A percentile compares a stretch with the other conserved stretches of the same genome.
phyloP scores from a whole-genome alignment of 2,113 vertebrate genomes.

The Boleophthalmus pectinirostris region DNA sequence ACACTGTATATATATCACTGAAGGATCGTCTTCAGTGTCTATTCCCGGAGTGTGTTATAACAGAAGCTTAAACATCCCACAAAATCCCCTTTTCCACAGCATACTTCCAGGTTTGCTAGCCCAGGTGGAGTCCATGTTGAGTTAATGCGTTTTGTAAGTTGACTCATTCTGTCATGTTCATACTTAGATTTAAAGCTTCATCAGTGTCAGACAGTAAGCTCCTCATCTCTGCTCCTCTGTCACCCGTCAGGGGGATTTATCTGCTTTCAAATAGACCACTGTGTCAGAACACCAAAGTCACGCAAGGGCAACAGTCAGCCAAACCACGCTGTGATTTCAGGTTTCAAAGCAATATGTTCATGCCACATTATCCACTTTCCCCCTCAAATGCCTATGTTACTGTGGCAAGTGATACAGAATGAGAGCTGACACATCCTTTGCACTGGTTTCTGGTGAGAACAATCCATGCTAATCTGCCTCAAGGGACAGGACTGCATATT shows the following conservation, averaged over 20 bases:
- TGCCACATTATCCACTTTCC: conserved; percentile 45
- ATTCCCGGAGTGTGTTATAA: neutral
- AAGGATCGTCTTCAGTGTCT: neutral
- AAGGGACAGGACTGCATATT: neutral
- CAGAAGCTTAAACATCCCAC: neutral
- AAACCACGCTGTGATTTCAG: conserved; percentile 41
- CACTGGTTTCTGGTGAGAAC: neutral
- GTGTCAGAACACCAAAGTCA: conserved; percentile 56
- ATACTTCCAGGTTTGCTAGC: neutral
- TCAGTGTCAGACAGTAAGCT: conserved; percentile 61
- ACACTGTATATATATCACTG: neutral
- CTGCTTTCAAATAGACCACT: conserved; percentile 56
- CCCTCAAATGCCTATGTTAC: conserved; percentile 49
- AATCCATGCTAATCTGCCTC: conserved; percentile 6
- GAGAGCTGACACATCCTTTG: conserved; percentile 1
- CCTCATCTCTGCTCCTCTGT: conserved; percentile 50
- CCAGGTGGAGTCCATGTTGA: conserved; percentile 29
- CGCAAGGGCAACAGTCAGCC: conserved; percentile 59
- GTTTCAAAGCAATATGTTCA: conserved; percentile 61
- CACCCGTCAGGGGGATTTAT: conserved; percentile 62
- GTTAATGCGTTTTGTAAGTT: conserved; percentile 29
- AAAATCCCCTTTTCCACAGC: neutral
- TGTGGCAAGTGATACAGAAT: conserved; percentile 56
- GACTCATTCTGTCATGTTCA: conserved; percentile 48
- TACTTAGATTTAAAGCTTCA: conserved; percentile 31